A percentile compares a stretch with the other conserved stretches of the same genome.
phyloP scores from a whole-genome alignment of 2,888 invertebrate species.

The Acanthosepion pharaonis region DNA sequence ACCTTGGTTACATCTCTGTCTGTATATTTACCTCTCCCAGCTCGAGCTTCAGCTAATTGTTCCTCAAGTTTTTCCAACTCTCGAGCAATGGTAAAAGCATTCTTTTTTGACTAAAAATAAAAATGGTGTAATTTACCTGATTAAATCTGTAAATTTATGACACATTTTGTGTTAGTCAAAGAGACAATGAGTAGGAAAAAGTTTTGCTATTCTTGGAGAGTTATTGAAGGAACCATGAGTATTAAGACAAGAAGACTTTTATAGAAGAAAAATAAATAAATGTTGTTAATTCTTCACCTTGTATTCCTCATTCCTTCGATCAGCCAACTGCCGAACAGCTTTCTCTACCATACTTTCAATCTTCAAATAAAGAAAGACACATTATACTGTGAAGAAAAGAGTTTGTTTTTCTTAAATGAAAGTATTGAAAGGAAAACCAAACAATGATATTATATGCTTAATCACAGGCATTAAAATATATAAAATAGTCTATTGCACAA shows the following conservation, averaged over 20 bases:
- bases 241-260: not conserved
- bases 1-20: slow-evolving; percentile 80
- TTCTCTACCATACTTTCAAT: slow-evolving; percentile 84
- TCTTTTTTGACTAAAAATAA: slow-evolving; percentile 82
- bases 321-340: slow-evolving; percentile 85
- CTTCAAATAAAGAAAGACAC: slow-evolving; percentile 56
- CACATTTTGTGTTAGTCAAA: no score
- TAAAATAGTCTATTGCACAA: no score
- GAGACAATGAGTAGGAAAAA: no score
- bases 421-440: no score
- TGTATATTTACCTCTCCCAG: slow-evolving; percentile 73
- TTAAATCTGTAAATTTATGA: no score
- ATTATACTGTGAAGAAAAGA: no score
- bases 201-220: no score
- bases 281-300: slow-evolving; percentile 77
- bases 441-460: no score
- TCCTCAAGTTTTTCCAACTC: slow-evolving; percentile 95
- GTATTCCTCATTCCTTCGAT: slow-evolving; percentile 89
- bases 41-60: slow-evolving; percentile 74
- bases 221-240: no score
- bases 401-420: no score
- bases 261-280: not conserved
- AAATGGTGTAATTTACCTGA: not conserved
- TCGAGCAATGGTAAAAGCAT: slow-evolving; percentile 88
- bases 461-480: no score